A percentile compares a stretch with the other conserved stretches of the same genome.
phyloP scores from a whole-genome alignment of 2,113 vertebrate genomes.

The Pterocles burchelli region DNA sequence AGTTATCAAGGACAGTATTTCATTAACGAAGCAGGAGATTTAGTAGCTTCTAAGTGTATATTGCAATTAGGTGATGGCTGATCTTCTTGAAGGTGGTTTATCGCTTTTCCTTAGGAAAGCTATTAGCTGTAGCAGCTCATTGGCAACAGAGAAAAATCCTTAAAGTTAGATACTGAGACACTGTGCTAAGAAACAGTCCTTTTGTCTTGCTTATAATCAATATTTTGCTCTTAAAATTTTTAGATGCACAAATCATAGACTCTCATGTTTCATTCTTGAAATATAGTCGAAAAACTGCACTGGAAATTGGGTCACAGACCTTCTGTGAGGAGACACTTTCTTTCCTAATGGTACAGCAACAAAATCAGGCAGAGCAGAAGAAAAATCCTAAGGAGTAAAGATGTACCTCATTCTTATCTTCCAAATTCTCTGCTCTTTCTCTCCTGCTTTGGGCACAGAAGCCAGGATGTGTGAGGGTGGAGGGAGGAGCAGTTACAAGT shows the following conservation, averaged over 20 bases:
- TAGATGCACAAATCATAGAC: neutral
- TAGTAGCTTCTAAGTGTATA: neutral
- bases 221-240: neutral
- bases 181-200: neutral
- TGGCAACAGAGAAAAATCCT: neutral
- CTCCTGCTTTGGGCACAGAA: neutral
- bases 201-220: neutral
- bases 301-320: neutral
- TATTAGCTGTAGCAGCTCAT: neutral
- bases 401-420: neutral
- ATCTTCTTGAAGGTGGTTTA: neutral
- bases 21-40: neutral
- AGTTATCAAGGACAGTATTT: neutral
- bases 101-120: neutral
- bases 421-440: neutral
- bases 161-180: neutral
- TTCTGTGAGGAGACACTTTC: neutral
- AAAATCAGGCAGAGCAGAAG: neutral
- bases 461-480: neutral
- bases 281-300: neutral
- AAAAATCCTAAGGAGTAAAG: neutral
- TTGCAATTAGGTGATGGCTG: neutral
- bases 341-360: neutral
- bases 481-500: neutral
- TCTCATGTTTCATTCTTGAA: neutral